Evolutionary conservation across 2,888 invertebrate genomes (phyloP).

Genomic region (Microctonus brassicae): DNA sequence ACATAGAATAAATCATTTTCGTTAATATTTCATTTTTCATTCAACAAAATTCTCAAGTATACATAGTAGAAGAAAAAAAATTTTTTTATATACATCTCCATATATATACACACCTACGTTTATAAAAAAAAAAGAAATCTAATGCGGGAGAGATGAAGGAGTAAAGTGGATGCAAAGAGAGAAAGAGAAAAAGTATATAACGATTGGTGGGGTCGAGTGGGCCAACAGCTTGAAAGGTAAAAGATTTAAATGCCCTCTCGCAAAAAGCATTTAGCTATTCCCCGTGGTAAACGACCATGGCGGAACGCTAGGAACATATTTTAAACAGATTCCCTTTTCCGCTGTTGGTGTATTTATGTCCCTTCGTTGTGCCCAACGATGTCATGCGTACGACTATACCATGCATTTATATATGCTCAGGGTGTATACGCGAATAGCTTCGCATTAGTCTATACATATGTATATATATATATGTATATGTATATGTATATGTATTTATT

Average conservation of each 20-base stretch:
- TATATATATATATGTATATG: slow-evolving; percentile 13
- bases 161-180: slow-evolving; percentile 28
- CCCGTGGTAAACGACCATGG: slow-evolving; percentile 69
- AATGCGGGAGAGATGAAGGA: slow-evolving; percentile 31
- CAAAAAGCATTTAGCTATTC: slow-evolving; percentile 71
- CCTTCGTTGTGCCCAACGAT: slow-evolving; percentile 52
- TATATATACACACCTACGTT: too few species aligned
- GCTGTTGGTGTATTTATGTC: slow-evolving; percentile 64
- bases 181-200: slow-evolving; percentile 21
- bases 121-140: slow-evolving; percentile 33
- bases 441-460: slow-evolving; percentile 17
- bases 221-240: slow-evolving; percentile 60
- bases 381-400: slow-evolving; percentile 37
- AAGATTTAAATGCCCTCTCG: slow-evolving; percentile 68
- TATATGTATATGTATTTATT: too few species aligned
- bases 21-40: too few species aligned
- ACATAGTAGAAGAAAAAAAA: too few species aligned
- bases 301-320: slow-evolving; percentile 67
- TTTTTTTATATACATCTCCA: too few species aligned
- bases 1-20: too few species aligned
- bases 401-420: slow-evolving; percentile 29
- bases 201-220: slow-evolving; percentile 36
- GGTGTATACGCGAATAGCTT: slow-evolving; percentile 30
- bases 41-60: too few species aligned
- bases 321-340: slow-evolving; percentile 68